Percentiles rank a stretch among this genome's conserved stretches.
Conservation (phyloP, 2,888 invertebrate genomes). For the Dolichopus griseipennis region DNA sequence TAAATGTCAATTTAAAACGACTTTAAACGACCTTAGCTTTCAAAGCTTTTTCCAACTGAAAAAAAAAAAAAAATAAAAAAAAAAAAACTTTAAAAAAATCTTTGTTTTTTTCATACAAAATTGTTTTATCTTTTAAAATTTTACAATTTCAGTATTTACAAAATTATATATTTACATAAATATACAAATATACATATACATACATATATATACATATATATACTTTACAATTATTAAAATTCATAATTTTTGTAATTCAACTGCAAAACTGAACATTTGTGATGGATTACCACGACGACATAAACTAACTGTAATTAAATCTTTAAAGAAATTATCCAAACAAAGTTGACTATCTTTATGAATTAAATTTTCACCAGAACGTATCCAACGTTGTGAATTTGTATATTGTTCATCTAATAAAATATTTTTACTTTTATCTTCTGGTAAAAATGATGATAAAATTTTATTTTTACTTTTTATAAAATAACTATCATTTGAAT, state of each 20-base stretch:
- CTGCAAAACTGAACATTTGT: slow-evolving; percentile 39
- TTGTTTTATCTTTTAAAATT: too few relatives aligned
- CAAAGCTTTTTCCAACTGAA: too few relatives aligned
- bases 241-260: slow-evolving; percentile 30
- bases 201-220: too few relatives aligned
- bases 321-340: slow-evolving; percentile 34
- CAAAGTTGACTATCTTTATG: slow-evolving; percentile 33
- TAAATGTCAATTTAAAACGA: too few relatives aligned
- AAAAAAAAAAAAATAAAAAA: too few relatives aligned
- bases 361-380: slow-evolving; percentile 32
- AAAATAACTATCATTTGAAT: too few relatives aligned
- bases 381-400: slow-evolving; percentile 32
- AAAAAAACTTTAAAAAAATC: too few relatives aligned
- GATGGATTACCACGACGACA: slow-evolving; percentile 34
- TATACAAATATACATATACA: too few relatives aligned
- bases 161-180: too few relatives aligned
- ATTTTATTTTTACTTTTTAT: neutral
- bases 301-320: slow-evolving; percentile 30
- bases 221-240: neutral
- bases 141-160: too few relatives aligned
- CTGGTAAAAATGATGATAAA: neutral
- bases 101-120: too few relatives aligned
- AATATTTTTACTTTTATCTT: neutral
- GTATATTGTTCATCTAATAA: slow-evolving; percentile 8
- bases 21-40: too few relatives aligned